These are phyloP conservation scores for Agrochola litura DNA, from an alignment of 2,888 invertebrate genomes.

Conservation along the genomic window DNA sequence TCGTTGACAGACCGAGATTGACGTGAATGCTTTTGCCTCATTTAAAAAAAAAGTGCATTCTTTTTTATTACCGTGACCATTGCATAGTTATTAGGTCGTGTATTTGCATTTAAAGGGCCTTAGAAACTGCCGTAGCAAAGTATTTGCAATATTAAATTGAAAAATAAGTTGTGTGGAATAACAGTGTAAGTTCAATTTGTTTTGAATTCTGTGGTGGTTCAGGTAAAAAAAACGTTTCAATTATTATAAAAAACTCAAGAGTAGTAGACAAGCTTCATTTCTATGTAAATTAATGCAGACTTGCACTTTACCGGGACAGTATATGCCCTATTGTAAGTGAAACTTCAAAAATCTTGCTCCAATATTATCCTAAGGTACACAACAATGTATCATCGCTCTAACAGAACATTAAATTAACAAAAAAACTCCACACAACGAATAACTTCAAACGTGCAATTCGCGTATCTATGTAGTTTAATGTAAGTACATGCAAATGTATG, in stretches of 20 bases:
- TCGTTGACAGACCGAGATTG: conserved; percentile 63
- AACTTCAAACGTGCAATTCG: conserved; percentile 66
- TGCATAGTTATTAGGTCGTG: conserved; percentile 30
- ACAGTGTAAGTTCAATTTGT: neutral
- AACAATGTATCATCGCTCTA: neutral
- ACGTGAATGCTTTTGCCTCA: conserved; percentile 45
- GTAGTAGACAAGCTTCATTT: conserved; percentile 29
- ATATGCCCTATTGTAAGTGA: neutral
- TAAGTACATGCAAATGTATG: conserved; percentile 80
- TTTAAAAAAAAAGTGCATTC: conserved; percentile 31
- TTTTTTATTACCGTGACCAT: conserved; percentile 31
- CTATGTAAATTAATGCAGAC: conserved; percentile 29
- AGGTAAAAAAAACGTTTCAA: conserved; percentile 48
- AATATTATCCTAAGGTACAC: neutral
- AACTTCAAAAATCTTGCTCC: neutral
- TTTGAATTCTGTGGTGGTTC: neutral
- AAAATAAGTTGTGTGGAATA: neutral
- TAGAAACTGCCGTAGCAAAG: conserved; percentile 6
- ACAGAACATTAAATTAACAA: neutral
- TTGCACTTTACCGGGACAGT: neutral
- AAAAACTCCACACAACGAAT: conserved; percentile 37
- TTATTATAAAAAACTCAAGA: conserved; percentile 19
- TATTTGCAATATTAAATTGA: conserved; percentile 8
- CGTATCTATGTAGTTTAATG: conserved; percentile 76
- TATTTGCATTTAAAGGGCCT: conserved; percentile 45